Percentiles rank a stretch among this genome's conserved stretches.
Conservation (phyloP, 2,797 vertebrate species). For the Luscinia megarhynchos region DNA sequence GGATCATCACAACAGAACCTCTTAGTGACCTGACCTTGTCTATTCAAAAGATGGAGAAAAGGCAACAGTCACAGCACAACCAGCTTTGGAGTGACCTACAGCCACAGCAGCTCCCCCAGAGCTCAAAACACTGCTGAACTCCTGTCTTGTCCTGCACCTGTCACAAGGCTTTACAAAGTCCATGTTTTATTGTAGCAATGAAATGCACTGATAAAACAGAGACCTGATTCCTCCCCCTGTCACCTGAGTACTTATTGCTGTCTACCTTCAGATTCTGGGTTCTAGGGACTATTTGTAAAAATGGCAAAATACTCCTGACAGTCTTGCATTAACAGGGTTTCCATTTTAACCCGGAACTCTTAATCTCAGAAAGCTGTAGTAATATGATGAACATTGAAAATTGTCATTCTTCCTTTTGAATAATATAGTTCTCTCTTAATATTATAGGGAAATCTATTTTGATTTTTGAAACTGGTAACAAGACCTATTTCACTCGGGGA, state of each 20-base stretch:
- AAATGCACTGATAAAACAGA: background rate
- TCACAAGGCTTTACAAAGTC: background rate
- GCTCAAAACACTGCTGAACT: background rate
- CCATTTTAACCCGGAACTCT: background rate
- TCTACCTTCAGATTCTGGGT: background rate
- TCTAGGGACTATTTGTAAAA: background rate
- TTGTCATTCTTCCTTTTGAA: background rate
- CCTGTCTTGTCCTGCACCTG: background rate
- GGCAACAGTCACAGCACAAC: rapidly evolving
- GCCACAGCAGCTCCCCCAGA: background rate
- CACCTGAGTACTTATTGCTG: background rate
- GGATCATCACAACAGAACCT: background rate
- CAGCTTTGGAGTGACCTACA: background rate
- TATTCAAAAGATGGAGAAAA: background rate
- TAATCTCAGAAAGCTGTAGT: background rate
- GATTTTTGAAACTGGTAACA: background rate
- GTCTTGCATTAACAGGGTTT: rapidly evolving
- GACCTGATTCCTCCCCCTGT: rapidly evolving
- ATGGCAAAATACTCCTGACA: background rate
- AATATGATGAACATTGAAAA: background rate
- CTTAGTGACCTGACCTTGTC: rapidly evolving
- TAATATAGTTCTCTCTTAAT: background rate
- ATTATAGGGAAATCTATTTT: background rate
- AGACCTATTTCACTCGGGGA: background rate
- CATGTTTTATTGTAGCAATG: no score